phyloP scores from a whole-genome alignment of 2,113 vertebrate species.

The Myotis davidii region DNA sequence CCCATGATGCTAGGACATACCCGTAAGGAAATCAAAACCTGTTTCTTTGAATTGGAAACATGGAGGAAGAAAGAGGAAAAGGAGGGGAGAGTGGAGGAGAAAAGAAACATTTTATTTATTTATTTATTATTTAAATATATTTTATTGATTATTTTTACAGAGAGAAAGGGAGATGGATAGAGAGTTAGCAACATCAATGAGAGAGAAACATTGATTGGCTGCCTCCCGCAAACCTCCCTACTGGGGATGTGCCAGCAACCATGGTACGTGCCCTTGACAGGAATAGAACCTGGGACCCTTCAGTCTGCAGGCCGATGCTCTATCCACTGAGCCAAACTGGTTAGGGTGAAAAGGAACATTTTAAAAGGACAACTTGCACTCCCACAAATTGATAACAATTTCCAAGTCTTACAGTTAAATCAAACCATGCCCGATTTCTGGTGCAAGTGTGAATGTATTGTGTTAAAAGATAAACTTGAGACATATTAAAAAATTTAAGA shows the following conservation, averaged over 20 bases:
- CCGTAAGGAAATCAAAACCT: background rate
- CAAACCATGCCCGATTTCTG: background rate
- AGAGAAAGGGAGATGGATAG: too few species aligned
- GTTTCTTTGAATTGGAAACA: background rate
- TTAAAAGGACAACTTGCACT: background rate
- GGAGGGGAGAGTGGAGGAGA: background rate
- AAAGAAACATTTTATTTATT: background rate
- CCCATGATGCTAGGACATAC: background rate
- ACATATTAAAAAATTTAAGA: background rate
- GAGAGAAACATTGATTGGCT: too few species aligned
- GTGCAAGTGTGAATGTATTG: fast-evolving
- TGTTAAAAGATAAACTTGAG: background rate
- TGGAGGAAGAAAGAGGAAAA: background rate
- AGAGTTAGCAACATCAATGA: too few species aligned
- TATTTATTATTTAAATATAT: too few species aligned
- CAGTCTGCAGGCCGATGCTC: too few species aligned
- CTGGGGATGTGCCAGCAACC: too few species aligned
- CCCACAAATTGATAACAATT: background rate
- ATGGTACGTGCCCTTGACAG: too few species aligned
- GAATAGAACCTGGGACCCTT: too few species aligned
- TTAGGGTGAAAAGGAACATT: background rate
- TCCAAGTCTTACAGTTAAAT: background rate
- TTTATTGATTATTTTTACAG: too few species aligned
- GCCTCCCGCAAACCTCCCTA: too few species aligned
- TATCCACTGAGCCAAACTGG: too few species aligned